phyloP scores from a whole-genome alignment of 23 tunicate species.

The Phallusia fumigata region DNA sequence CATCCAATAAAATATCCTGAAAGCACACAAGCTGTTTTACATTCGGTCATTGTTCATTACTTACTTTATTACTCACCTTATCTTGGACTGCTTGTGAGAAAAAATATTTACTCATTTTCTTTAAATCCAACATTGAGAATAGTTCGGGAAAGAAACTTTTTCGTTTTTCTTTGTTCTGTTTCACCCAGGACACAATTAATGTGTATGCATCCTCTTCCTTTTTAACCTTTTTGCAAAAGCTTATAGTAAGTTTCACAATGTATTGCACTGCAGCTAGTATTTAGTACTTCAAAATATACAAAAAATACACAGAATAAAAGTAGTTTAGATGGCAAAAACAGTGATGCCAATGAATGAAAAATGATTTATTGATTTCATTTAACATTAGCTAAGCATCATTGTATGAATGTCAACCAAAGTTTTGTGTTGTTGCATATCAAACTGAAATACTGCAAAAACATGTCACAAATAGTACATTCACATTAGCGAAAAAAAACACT shows the following conservation, averaged over 20 bases:
- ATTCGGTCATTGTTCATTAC: background rate
- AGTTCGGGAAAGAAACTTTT: background rate
- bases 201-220: background rate
- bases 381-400: too few relatives aligned
- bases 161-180: background rate
- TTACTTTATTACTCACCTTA: background rate
- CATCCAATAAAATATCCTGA: background rate
- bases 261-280: too few relatives aligned
- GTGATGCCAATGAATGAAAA: too few relatives aligned
- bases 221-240: background rate
- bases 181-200: background rate
- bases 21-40: background rate
- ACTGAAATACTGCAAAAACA: background rate
- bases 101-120: background rate
- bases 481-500: background rate
- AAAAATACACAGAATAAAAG: too few relatives aligned
- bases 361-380: too few relatives aligned
- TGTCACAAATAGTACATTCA: too few relatives aligned
- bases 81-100: background rate
- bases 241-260: too few relatives aligned
- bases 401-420: too few relatives aligned
- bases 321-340: too few relatives aligned
- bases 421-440: too few relatives aligned
- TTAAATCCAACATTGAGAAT: background rate
- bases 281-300: too few relatives aligned